Conservation (phyloP, 1,140 invertebrate species). For the Hyposmocoma kahamanoa region DNA sequence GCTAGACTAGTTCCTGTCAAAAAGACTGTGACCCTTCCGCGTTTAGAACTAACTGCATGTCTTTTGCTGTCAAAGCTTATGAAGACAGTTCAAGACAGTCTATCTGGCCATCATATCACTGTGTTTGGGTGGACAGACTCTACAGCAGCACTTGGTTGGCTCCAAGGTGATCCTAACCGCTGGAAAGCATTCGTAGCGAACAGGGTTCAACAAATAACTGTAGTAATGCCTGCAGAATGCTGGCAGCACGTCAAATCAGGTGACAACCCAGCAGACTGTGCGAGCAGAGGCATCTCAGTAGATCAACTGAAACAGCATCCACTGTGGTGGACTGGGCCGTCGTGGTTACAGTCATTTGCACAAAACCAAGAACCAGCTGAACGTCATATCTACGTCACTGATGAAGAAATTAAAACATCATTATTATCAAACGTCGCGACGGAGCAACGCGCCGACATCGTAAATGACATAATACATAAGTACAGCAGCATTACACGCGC, state of each 20-base stretch:
- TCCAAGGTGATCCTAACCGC: not conserved
- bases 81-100: not conserved
- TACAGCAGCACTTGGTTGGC: not conserved
- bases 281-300: not conserved
- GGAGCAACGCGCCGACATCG: no score
- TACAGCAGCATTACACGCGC: no score
- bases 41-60: not conserved
- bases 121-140: not conserved
- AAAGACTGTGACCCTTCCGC: not conserved
- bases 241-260: not conserved
- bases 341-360: no score
- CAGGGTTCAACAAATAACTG: not conserved
- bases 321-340: not conserved
- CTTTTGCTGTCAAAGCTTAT: not conserved
- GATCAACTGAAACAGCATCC: not conserved
- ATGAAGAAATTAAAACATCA: no score
- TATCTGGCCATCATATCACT: not conserved
- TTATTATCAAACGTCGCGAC: no score
- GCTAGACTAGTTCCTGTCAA: not conserved
- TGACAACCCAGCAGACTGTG: not conserved
- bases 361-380: no score
- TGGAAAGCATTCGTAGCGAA: not conserved
- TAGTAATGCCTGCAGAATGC: not conserved
- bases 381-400: no score
- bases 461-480: no score